Evolutionary conservation across 2,888 invertebrate species (phyloP).

Genomic region (Orthonychiurus folsomi): DNA sequence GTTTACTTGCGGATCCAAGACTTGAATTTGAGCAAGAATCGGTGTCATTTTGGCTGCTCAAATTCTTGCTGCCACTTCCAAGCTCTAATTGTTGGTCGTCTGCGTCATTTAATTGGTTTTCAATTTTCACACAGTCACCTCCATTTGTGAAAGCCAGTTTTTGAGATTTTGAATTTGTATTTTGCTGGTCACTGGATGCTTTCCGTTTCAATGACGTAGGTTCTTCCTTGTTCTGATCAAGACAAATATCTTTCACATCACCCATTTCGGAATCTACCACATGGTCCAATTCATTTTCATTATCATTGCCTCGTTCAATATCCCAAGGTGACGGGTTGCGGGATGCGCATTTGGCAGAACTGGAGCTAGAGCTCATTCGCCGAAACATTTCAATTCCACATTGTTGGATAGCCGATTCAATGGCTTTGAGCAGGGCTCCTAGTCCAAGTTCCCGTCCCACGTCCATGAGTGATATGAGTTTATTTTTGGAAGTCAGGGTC

Average conservation of each 20-base stretch:
- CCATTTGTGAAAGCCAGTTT: not conserved
- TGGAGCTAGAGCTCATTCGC: slow-evolving; percentile 10
- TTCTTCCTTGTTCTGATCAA: not conserved
- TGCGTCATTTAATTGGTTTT: not conserved
- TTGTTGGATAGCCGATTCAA: slow-evolving; percentile 18
- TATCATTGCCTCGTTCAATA: not conserved
- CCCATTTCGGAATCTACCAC: not conserved
- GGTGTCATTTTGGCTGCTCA: too few species aligned
- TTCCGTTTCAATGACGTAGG: not conserved
- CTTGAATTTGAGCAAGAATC: not conserved
- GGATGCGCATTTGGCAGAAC: not conserved
- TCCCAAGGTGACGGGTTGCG: not conserved
- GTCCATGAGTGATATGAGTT: slow-evolving; percentile 20
- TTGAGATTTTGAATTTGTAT: not conserved
- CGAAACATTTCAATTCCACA: slow-evolving; percentile 27
- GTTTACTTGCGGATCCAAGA: not conserved
- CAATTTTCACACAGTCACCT: not conserved
- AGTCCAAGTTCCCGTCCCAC: slow-evolving; percentile 26
- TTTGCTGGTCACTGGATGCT: not conserved
- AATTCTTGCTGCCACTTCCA: not conserved
- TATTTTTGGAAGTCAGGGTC: slow-evolving; percentile 15
- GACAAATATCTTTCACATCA: not conserved
- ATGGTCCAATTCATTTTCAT: not conserved
- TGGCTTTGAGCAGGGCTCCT: slow-evolving; percentile 17
- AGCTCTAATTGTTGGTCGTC: not conserved